phyloP scores from a whole-genome alignment of 92 coral and sea anemone genomes.

The Porites divaricata region DNA sequence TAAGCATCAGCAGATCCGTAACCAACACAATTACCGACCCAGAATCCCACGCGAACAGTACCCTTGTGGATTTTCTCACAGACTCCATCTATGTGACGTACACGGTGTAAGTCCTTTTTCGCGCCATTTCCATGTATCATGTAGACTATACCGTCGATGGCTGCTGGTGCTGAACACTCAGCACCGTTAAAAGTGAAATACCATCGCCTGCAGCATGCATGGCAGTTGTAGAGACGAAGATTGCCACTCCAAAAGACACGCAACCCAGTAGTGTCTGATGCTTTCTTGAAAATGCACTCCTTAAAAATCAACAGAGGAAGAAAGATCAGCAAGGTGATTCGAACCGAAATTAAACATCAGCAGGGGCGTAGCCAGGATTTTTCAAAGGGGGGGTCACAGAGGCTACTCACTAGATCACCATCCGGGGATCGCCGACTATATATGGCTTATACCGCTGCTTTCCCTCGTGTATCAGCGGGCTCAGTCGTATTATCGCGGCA shows the following conservation, averaged over 20 bases:
- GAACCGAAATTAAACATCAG: neutral
- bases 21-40: neutral
- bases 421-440: no score
- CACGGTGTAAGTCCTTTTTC: neutral
- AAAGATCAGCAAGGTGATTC: neutral
- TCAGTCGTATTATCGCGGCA: no score
- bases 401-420: no score
- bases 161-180: neutral
- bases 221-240: neutral
- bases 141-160: neutral
- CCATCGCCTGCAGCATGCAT: neutral
- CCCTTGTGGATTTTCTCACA: neutral
- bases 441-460: no score
- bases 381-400: no score
- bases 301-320: no score
- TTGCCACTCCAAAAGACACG: neutral
- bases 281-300: neutral
- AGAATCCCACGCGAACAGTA: neutral
- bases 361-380: no score
- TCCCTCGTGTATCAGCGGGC: no score
- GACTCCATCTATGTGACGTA: neutral
- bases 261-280: neutral
- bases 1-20: neutral
- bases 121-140: neutral
- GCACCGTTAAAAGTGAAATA: neutral